phyloP scores from a whole-genome alignment of 2,888 invertebrate species.

The Kryphioiulus occultus region DNA sequence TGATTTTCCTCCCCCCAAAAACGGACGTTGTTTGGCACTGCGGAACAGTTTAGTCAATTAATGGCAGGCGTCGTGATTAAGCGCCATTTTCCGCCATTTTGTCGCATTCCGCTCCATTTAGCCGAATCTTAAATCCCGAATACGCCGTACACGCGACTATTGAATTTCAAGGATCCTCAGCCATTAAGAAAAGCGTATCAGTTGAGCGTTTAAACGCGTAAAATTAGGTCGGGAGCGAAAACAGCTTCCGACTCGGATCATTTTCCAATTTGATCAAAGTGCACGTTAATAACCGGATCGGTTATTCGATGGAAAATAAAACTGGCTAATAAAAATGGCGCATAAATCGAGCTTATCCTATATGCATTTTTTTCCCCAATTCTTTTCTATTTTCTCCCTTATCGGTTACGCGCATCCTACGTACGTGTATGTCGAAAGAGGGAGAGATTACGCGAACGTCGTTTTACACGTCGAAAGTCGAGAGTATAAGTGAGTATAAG shows the following conservation, averaged over 20 bases:
- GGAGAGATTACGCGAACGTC: background rate
- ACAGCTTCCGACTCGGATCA: background rate
- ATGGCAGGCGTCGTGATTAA: too few relatives aligned
- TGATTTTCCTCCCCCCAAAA: too few relatives aligned
- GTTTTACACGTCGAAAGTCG: background rate
- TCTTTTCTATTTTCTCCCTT: background rate
- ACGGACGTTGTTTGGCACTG: too few relatives aligned
- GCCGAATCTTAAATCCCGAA: background rate
- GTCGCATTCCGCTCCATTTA: background rate
- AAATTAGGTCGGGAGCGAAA: background rate
- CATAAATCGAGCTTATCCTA: background rate
- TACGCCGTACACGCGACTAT: too few relatives aligned
- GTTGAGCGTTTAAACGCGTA: background rate
- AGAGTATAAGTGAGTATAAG: too few relatives aligned
- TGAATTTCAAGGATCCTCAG: background rate
- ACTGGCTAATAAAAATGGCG: background rate
- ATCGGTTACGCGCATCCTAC: background rate
- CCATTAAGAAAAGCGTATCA: background rate
- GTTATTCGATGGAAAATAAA: background rate
- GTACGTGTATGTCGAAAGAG: too few relatives aligned
- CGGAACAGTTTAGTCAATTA: too few relatives aligned
- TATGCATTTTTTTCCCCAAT: background rate
- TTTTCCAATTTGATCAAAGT: background rate
- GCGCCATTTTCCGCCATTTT: background rate
- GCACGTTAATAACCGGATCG: background rate